A percentile compares a stretch with the other conserved stretches of the same genome.
These are phyloP conservation scores for Ctenopoma kingsleyae DNA, from an alignment of 2,797 vertebrate genomes.

Conservation along the genomic window DNA sequence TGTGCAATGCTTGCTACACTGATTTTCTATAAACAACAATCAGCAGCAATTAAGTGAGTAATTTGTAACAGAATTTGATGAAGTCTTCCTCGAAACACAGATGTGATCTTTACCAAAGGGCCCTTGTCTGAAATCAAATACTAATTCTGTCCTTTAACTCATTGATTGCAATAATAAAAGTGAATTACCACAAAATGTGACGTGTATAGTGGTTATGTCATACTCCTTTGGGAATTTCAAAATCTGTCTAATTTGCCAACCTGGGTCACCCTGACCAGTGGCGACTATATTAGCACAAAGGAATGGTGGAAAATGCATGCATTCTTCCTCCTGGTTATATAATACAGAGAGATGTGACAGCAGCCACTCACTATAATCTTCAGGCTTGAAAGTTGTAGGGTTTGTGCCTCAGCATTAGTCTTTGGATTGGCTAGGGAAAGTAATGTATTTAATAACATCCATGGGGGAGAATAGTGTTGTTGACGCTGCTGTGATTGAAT, in stretches of 20 bases:
- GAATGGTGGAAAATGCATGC: background rate
- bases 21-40: background rate
- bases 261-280: background rate
- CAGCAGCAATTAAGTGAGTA: background rate
- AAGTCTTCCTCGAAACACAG: background rate
- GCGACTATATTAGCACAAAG: background rate
- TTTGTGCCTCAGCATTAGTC: slow-evolving; percentile 9
- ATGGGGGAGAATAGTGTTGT: slow-evolving; percentile 54
- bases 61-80: background rate
- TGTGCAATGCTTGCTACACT: background rate
- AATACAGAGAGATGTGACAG: background rate
- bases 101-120: background rate
- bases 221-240: slow-evolving; percentile 15
- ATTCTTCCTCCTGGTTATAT: background rate
- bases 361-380: slow-evolving; percentile 17
- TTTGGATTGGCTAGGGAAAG: slow-evolving; percentile 33
- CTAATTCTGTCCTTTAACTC: background rate
- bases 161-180: slow-evolving; percentile 6
- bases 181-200: background rate
- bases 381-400: slow-evolving; percentile 13
- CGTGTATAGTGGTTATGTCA: background rate
- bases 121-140: background rate
- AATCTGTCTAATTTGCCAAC: slow-evolving; percentile 1
- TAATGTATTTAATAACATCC: slow-evolving; percentile 58
- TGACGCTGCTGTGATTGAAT: slow-evolving; percentile 66